phyloP scores from a whole-genome alignment of 2,113 vertebrate genomes.

The Cyrtonyx montezumae region DNA sequence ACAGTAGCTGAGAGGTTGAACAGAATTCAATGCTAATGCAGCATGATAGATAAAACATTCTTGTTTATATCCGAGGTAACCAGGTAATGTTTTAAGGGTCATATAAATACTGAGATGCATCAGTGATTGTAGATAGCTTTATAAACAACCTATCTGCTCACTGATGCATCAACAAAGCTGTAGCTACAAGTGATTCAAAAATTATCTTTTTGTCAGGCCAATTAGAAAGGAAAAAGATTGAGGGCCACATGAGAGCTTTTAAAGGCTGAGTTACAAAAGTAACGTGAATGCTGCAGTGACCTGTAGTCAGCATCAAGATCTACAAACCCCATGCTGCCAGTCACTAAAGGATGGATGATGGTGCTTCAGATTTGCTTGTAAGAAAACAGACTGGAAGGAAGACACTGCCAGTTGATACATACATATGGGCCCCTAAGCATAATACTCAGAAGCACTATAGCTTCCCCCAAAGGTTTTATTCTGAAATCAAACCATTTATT shows the following conservation, averaged over 20 bases:
- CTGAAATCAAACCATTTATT: not conserved
- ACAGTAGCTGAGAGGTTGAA: not conserved
- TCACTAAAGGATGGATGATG: not conserved
- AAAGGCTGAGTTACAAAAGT: not conserved
- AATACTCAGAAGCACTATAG: not conserved
- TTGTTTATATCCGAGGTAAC: not conserved
- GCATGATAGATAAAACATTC: not conserved
- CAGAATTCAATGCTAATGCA: not conserved
- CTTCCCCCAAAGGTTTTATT: not conserved
- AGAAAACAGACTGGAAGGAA: not conserved
- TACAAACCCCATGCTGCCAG: not conserved
- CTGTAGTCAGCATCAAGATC: too few relatives aligned
- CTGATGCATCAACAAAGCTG: not conserved
- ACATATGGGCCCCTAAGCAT: not conserved
- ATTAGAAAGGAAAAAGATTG: not conserved
- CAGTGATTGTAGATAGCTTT: not conserved
- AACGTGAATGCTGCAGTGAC: not conserved
- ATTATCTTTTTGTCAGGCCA: not conserved
- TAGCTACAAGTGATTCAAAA: not conserved
- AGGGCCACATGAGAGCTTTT: accelerated
- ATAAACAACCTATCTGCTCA: not conserved
- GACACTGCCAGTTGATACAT: not conserved
- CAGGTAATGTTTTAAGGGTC: not conserved
- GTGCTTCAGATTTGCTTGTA: not conserved
- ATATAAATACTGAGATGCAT: constrained; percentile 3